phyloP scores from a whole-genome alignment of 2,113 vertebrate genomes.

The Climacteris rufus region DNA sequence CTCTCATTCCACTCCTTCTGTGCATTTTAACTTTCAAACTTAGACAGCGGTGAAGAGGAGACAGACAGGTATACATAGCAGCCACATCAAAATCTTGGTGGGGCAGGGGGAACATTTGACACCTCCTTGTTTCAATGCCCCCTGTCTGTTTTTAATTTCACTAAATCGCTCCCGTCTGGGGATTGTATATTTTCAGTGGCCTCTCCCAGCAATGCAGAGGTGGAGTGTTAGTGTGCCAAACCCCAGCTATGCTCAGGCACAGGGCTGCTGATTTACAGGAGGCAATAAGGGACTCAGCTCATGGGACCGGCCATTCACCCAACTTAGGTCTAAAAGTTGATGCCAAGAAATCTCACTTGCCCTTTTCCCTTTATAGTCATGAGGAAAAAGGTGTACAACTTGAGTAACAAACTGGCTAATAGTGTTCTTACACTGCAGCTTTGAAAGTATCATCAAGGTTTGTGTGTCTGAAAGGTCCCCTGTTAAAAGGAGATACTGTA shows the following conservation, averaged over 20 bases:
- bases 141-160: slow-evolving; percentile 78
- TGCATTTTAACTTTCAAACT: slow-evolving; percentile 58
- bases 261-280: slow-evolving; percentile 3
- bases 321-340: background rate
- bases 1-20: slow-evolving; percentile 49
- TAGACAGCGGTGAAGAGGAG: slow-evolving; percentile 32
- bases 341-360: background rate
- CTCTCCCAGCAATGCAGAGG: slow-evolving; percentile 68
- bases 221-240: slow-evolving; percentile 56
- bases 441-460: background rate
- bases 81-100: slow-evolving; percentile 75
- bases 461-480: background rate
- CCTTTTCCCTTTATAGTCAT: background rate
- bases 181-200: slow-evolving; percentile 80
- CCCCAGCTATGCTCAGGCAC: slow-evolving; percentile 34
- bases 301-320: background rate
- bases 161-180: slow-evolving; percentile 79
- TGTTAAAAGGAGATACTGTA: fast-evolving
- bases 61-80: slow-evolving; percentile 62
- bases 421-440: background rate
- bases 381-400: background rate
- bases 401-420: background rate
- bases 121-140: slow-evolving; percentile 69
- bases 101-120: slow-evolving; percentile 72
- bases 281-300: background rate